phyloP scores from a whole-genome alignment of 2,797 vertebrate genomes.

The Synaphobranchus kaupii region DNA sequence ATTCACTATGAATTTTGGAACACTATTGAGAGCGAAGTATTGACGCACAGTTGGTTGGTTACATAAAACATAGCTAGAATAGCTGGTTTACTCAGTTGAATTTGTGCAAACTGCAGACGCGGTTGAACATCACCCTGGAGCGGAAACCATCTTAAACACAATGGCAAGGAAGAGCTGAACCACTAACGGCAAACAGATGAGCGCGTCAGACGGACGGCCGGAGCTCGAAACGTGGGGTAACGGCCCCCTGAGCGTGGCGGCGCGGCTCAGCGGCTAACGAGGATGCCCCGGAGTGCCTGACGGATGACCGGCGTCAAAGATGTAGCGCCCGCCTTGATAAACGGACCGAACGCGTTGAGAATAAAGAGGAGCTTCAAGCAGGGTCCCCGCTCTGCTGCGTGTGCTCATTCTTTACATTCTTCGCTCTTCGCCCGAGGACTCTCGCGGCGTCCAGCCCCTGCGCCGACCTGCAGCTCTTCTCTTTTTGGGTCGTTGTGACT shows the following conservation, averaged over 20 bases:
- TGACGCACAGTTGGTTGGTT: background rate
- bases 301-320: background rate
- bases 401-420: background rate
- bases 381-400: background rate
- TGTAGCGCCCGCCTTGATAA: background rate
- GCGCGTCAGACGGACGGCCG: background rate
- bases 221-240: background rate
- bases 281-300: background rate
- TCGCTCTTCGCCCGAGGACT: background rate
- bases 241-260: background rate
- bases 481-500: background rate
- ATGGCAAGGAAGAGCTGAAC: background rate
- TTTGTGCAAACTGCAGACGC: background rate
- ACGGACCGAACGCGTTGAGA: background rate
- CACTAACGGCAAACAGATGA: background rate
- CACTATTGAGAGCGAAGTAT: background rate
- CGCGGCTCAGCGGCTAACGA: background rate
- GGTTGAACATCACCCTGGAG: background rate
- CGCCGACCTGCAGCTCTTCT: background rate
- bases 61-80: background rate
- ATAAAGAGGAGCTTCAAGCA: background rate
- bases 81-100: background rate
- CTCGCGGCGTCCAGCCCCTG: background rate
- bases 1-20: background rate
- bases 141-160: background rate